phyloP scores from a whole-genome alignment of 2,797 vertebrate species.

The Melanotaenia trifasciata region DNA sequence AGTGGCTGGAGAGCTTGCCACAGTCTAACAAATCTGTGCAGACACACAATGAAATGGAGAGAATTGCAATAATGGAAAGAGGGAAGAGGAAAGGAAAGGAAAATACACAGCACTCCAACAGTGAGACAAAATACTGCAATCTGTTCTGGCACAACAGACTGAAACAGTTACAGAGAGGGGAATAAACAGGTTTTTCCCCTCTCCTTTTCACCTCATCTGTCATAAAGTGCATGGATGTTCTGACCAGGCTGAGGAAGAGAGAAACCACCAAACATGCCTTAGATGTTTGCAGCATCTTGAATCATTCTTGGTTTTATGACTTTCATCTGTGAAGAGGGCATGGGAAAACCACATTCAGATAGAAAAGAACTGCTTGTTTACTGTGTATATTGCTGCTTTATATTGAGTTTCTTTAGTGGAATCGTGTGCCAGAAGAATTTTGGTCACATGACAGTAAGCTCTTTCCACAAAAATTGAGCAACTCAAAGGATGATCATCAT shows the following conservation, averaged over 20 bases:
- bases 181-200: constrained; percentile 59
- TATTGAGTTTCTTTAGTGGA: background rate
- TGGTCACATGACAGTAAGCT: background rate
- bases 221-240: constrained; percentile 51
- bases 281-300: constrained; percentile 34
- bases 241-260: constrained; percentile 38
- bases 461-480: background rate
- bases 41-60: constrained; percentile 66
- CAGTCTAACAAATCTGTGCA: constrained; percentile 42
- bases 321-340: constrained; percentile 22
- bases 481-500: background rate
- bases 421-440: background rate
- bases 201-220: constrained; percentile 54
- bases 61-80: constrained; percentile 64
- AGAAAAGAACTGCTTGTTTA: background rate
- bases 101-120: constrained; percentile 62
- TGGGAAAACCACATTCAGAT: background rate
- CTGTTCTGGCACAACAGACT: constrained; percentile 76
- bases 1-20: constrained; percentile 41
- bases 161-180: constrained; percentile 73
- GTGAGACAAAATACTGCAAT: constrained; percentile 77
- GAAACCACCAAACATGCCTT: constrained; percentile 19
- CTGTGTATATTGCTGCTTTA: background rate
- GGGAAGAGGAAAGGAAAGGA: constrained; percentile 42
- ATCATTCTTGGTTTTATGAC: constrained; percentile 37